Base-by-base conservation (phyloP, 2,797 vertebrate genomes). In the Sus cebifrons region DNA sequence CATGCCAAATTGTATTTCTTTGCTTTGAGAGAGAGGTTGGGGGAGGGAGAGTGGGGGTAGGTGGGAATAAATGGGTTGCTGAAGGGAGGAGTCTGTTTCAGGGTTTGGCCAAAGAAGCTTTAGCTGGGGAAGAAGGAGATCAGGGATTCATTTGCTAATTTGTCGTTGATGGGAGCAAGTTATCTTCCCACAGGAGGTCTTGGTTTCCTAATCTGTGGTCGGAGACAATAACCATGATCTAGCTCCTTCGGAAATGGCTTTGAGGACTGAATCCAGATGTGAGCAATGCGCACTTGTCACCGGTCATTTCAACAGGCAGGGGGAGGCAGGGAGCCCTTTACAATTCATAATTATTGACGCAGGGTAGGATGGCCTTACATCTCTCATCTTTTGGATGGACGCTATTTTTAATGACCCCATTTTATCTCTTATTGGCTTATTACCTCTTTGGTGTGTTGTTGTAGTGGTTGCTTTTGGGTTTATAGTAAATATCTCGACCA, bases 1-100 rank as follows among this genome's bases (percentile, higher is more conserved):
- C 98, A 97, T 92, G 71, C 67, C 95, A 98, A 98, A 98, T 93
- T 93, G 95, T 95, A 92, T 97, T 95, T 97, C 77, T 96, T 95
- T 93, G 44, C 96, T 96, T 97, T 95, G 68, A 74, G 75, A 62
- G 65, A 17, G 29, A 58, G 64, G 75, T 52, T 44, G 44, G 36
- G 79, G 49, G 62, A 70, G 75, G 32, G 29, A 12, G 32, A 86
- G 90, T 54, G 52, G 94, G 75, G 64, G 77, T 52, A 71, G 89
- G 36, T 95, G 40, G 81, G 67, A 67, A 94, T 96, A 91, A 88
- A 95, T 85, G 67, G 78, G 73, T 77, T 97, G 96, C 75, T 93
- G 32, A 92, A 96, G 92, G 91, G 64, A 92, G 49, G 89, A 86
- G 44, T 93, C 87, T 86, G 27, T 94, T 83, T 95, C 11, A 74